Percentiles rank a stretch among this genome's conserved stretches.
These are phyloP conservation scores for Melanotaenia nigrans DNA, from an alignment of 2,797 vertebrate genomes.

Conservation along the genomic window DNA sequence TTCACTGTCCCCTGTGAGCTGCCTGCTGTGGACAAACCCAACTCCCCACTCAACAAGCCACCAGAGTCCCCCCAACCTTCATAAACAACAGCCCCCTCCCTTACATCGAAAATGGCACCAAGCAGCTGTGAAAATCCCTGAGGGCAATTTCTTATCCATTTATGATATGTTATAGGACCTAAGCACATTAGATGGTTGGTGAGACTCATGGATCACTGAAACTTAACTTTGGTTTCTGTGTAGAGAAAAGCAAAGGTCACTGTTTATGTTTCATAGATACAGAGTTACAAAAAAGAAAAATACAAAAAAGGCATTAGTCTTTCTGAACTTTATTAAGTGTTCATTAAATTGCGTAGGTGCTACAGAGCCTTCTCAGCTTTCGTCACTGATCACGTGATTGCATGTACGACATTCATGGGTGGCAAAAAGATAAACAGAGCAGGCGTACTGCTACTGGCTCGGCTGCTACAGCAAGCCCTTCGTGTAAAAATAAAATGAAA, in stretches of 20 bases:
- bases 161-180: constrained; percentile 11
- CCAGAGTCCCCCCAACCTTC: constrained; percentile 55
- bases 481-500: too few species aligned
- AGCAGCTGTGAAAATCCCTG: constrained; percentile 33
- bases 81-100: constrained; percentile 34
- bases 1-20: constrained; percentile 45
- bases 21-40: constrained; percentile 37
- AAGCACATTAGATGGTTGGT: constrained; percentile 26
- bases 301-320: too few species aligned
- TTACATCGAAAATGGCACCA: constrained; percentile 19
- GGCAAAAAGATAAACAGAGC: too few species aligned
- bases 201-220: constrained; percentile 7
- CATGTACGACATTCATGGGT: too few species aligned
- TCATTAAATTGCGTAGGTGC: too few species aligned
- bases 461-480: too few species aligned
- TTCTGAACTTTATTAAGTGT: too few species aligned
- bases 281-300: too few species aligned
- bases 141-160: not conserved
- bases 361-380: too few species aligned
- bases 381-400: too few species aligned
- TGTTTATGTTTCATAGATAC: too few species aligned
- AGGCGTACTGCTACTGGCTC: too few species aligned
- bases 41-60: constrained; percentile 40
- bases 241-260: constrained; percentile 4
- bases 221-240: constrained; percentile 10